Evolutionary conservation across 1,140 invertebrate genomes (phyloP).

Genomic region (Monochamus saltuarius): DNA sequence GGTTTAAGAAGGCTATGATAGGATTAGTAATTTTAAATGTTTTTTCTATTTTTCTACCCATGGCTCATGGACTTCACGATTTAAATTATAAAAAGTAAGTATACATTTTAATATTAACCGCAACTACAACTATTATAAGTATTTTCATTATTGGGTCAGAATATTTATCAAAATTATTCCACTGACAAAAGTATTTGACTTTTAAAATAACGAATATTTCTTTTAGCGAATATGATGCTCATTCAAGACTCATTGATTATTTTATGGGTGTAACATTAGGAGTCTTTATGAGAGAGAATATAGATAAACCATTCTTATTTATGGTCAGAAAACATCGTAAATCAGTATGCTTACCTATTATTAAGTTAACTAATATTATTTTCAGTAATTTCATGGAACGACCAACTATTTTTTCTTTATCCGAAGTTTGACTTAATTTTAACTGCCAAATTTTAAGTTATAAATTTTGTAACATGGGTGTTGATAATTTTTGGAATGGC

Average conservation of each 20-base stretch:
- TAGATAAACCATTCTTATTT: constrained; percentile 29
- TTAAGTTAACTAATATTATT: too few species aligned
- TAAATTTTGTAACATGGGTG: constrained; percentile 32
- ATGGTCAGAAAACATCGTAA: not conserved
- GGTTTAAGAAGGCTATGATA: constrained; percentile 24
- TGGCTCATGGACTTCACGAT: constrained; percentile 27
- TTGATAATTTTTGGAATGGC: constrained; percentile 22
- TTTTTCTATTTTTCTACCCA: constrained; percentile 31
- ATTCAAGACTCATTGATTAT: constrained; percentile 37
- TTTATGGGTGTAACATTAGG: constrained; percentile 38
- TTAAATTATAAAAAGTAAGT: constrained; percentile 35
- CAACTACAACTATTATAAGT: too few species aligned
- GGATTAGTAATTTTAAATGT: constrained; percentile 27
- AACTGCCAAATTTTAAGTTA: constrained; percentile 22
- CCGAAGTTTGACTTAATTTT: too few species aligned
- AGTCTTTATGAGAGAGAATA: constrained; percentile 25
- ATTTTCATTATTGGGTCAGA: too few species aligned
- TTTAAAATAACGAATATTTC: too few species aligned
- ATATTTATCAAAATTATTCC: constrained; percentile 14
- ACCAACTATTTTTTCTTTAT: too few species aligned
- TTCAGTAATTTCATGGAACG: too few species aligned
- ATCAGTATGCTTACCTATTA: too few species aligned
- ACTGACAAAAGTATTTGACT: too few species aligned
- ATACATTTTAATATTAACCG: constrained; percentile 7
- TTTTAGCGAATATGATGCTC: constrained; percentile 34